Evolutionary conservation across 2,888 invertebrate species (phyloP).

Genomic region (Napeogenes inachia): DNA sequence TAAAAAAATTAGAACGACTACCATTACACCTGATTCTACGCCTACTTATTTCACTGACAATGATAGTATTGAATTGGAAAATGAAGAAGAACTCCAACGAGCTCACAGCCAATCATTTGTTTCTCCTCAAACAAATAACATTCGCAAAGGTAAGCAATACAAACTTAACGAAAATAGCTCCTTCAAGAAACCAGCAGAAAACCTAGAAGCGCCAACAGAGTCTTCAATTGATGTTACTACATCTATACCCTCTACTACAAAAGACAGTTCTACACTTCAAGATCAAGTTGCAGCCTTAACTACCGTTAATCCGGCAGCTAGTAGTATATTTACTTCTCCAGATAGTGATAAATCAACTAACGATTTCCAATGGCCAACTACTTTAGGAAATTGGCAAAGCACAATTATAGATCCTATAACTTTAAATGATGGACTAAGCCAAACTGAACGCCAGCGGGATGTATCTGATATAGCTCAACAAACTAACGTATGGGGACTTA

Average conservation of each 20-base stretch:
- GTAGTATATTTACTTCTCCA: constrained; percentile 59
- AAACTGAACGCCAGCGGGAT: constrained; percentile 49
- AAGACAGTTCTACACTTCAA: constrained; percentile 45
- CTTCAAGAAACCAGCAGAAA: constrained; percentile 58
- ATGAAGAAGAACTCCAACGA: constrained; percentile 80
- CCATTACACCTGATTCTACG: constrained; percentile 50
- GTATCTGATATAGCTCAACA: constrained; percentile 45
- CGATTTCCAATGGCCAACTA: constrained; percentile 71
- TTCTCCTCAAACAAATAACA: constrained; percentile 73
- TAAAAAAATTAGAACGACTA: constrained; percentile 56
- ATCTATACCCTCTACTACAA: constrained; percentile 48
- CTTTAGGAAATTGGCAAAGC: constrained; percentile 79
- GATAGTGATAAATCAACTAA: constrained; percentile 63
- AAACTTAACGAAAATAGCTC: constrained; percentile 45
- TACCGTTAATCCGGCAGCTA: constrained; percentile 48
- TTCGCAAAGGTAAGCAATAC: constrained; percentile 64
- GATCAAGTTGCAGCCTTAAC: constrained; percentile 47
- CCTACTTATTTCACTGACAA: constrained; percentile 62
- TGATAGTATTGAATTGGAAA: constrained; percentile 69
- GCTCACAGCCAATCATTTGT: constrained; percentile 84
- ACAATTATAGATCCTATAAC: constrained; percentile 83
- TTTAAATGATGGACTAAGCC: constrained; percentile 81
- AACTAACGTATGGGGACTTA: constrained; percentile 49
- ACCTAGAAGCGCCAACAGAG: constrained; percentile 63
- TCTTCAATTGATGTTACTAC: constrained; percentile 49